phyloP scores from a whole-genome alignment of 2,888 invertebrate species.

The Drosophila demipolita region DNA sequence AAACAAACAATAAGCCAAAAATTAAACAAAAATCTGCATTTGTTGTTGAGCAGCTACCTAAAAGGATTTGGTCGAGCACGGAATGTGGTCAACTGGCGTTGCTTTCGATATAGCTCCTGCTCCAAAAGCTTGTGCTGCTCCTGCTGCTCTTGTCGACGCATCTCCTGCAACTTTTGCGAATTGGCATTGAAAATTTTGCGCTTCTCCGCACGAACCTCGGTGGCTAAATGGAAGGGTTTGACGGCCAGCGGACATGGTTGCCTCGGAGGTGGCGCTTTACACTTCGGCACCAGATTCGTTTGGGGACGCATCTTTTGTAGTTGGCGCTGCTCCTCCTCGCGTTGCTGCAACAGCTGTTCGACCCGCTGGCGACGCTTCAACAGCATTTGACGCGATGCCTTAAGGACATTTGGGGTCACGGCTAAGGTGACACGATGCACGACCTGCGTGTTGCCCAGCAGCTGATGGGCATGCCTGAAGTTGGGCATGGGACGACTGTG shows the following conservation, averaged over 20 bases:
- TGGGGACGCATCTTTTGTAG: slow-evolving; percentile 9
- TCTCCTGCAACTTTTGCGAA: slow-evolving; percentile 37
- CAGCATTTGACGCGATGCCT: slow-evolving; percentile 36
- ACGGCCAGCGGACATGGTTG: slow-evolving; percentile 6
- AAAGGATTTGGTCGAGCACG: slow-evolving; percentile 64
- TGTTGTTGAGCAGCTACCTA: not conserved
- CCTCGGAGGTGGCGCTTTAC: not conserved
- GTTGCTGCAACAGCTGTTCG: slow-evolving; percentile 36
- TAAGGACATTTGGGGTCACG: slow-evolving; percentile 68
- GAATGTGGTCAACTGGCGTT: slow-evolving; percentile 59
- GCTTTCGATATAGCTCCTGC: slow-evolving; percentile 32
- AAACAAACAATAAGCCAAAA: slow-evolving; percentile 11
- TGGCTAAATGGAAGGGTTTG: slow-evolving; percentile 57
- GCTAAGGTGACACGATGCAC: slow-evolving; percentile 58
- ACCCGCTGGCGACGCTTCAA: slow-evolving; percentile 45
- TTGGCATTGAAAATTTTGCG: slow-evolving; percentile 60
- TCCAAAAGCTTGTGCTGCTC: slow-evolving; percentile 36
- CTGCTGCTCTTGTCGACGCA: slow-evolving; percentile 37
- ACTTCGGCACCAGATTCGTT: slow-evolving; percentile 21
- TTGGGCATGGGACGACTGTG: slow-evolving; percentile 75
- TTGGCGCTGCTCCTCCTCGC: slow-evolving; percentile 26
- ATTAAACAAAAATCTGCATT: not conserved
- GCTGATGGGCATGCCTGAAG: slow-evolving; percentile 54
- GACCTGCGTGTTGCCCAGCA: slow-evolving; percentile 13
- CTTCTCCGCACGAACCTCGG: slow-evolving; percentile 56